Conservation (phyloP, 2,113 vertebrate species). For the Podarcis muralis region DNA sequence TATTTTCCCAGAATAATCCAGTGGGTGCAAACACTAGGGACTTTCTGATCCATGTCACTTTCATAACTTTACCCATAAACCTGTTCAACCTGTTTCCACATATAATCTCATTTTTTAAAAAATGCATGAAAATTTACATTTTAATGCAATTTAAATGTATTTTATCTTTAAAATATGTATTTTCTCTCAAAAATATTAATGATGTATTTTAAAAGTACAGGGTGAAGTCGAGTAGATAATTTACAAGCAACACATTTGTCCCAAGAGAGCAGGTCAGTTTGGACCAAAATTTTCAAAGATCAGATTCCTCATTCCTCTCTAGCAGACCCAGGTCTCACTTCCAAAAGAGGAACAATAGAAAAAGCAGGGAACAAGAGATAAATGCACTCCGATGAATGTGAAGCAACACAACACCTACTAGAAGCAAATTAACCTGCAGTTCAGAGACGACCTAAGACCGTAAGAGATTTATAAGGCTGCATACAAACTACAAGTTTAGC, state of each 20-base stretch:
- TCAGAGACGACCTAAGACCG: not conserved
- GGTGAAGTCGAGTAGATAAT: no score
- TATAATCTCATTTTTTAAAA: not conserved
- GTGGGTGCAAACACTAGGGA: not conserved
- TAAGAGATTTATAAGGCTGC: slow-evolving; percentile 1
- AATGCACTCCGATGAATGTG: not conserved
- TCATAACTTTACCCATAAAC: not conserved
- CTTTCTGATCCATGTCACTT: not conserved
- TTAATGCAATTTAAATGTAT: not conserved
- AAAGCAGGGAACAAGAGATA: not conserved
- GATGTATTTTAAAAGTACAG: no score
- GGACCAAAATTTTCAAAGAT: not conserved
- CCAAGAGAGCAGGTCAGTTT: not conserved
- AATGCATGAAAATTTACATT: not conserved
- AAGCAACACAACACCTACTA: not conserved
- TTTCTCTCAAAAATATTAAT: no score
- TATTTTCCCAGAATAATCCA: not conserved
- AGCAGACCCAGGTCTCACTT: not conserved
- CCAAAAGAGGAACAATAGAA: not conserved
- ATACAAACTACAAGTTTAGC: slow-evolving; percentile 2
- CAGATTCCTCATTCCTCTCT: not conserved
- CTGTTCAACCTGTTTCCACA: not conserved
- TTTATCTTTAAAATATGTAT: not conserved
- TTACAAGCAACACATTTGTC: no score
- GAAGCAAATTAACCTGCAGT: slow-evolving; percentile 13